Evolutionary conservation across 2,113 vertebrate species (phyloP).

Genomic region (Salvelinus fontinalis): DNA sequence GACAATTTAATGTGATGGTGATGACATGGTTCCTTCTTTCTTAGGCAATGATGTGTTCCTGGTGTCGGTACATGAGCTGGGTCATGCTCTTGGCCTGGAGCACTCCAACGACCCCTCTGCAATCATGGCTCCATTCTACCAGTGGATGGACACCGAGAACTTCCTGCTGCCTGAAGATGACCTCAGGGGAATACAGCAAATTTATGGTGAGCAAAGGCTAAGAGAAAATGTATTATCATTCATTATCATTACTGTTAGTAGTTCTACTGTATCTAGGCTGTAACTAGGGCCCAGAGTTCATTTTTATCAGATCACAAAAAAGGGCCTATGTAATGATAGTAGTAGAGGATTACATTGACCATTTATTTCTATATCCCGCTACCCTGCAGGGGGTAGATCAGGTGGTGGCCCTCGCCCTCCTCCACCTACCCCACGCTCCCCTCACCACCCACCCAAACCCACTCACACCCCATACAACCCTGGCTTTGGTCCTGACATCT

Average conservation of each 20-base stretch:
- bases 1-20: conserved; percentile 5
- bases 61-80: conserved; percentile 88
- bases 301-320: too few relatives aligned
- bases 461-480: conserved; percentile 66
- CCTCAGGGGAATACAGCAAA: conserved; percentile 83
- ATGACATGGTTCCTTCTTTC: neutral
- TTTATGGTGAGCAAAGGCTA: conserved; percentile 74
- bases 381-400: conserved; percentile 60
- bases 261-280: neutral
- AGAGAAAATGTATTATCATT: neutral
- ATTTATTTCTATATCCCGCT: neutral
- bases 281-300: neutral
- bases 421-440: conserved; percentile 58
- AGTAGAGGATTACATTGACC: neutral
- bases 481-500: conserved; percentile 81
- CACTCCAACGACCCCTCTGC: conserved; percentile 89
- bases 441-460: conserved; percentile 50
- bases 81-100: conserved; percentile 87
- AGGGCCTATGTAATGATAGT: neutral
- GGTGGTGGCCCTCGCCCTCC: conserved; percentile 53
- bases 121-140: conserved; percentile 94
- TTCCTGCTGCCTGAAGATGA: conserved; percentile 87
- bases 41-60: conserved; percentile 88
- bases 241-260: neutral
- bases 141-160: conserved; percentile 92